Conservation (phyloP, 2,888 invertebrate genomes). For the Epiblema foenella region DNA sequence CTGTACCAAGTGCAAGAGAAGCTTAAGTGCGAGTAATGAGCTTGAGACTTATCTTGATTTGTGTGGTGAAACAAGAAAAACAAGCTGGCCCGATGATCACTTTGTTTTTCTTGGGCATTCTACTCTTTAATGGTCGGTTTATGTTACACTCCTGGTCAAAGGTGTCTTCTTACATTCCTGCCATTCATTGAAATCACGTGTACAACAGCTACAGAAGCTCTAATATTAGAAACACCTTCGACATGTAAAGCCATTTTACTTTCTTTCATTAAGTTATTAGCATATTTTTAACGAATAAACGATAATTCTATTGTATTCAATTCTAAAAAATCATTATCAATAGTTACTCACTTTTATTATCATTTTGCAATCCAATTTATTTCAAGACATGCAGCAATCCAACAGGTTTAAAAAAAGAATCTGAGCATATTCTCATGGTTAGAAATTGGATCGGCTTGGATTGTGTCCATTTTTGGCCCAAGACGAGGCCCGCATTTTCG, state of each 20-base stretch:
- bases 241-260: too few species aligned
- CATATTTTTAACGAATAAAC: too few species aligned
- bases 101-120: neutral
- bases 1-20: conserved; percentile 9
- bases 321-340: too few species aligned
- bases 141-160: neutral
- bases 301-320: too few species aligned
- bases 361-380: conserved; percentile 17
- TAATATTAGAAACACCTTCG: neutral
- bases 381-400: conserved; percentile 17
- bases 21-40: conserved; percentile 26
- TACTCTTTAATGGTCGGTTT: neutral
- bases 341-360: conserved; percentile 7
- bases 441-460: conserved; percentile 71
- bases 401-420: conserved; percentile 34
- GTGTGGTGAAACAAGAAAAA: conserved; percentile 5
- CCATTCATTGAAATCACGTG: neutral
- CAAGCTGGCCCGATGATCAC: too few species aligned
- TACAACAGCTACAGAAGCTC: neutral
- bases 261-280: too few species aligned
- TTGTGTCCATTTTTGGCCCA: conserved; percentile 66
- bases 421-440: conserved; percentile 49
- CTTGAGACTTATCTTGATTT: conserved; percentile 11
- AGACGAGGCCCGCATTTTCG: conserved; percentile 64
- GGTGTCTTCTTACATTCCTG: neutral